A percentile compares a stretch with the other conserved stretches of the same genome.
phyloP scores from a whole-genome alignment of 2,113 vertebrate species.

The Alectura lathami region DNA sequence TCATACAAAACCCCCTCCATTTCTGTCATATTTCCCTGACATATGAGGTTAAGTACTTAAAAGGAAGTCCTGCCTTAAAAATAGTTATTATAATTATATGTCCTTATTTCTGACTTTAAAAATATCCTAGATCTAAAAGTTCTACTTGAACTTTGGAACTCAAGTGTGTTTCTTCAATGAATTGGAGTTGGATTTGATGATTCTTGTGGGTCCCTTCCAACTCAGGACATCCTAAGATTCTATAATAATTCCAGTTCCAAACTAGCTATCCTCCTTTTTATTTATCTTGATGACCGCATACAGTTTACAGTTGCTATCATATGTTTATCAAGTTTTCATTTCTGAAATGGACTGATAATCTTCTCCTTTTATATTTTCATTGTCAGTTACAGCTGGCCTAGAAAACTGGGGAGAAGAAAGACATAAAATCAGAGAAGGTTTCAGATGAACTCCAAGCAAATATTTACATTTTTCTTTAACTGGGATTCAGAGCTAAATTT shows the following conservation, averaged over 20 bases:
- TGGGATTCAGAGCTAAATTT: neutral
- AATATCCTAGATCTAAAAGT: conserved; percentile 40
- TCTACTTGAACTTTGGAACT: conserved; percentile 41
- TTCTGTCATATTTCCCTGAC: conserved; percentile 12
- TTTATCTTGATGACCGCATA: neutral
- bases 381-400: neutral
- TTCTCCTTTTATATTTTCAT: neutral
- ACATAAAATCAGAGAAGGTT: neutral
- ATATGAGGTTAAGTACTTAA: conserved; percentile 11
- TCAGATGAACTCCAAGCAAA: neutral
- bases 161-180: conserved; percentile 44
- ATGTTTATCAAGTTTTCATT: conserved; percentile 28
- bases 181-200: neutral
- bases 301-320: conserved; percentile 32
- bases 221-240: neutral
- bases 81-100: neutral
- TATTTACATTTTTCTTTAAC: neutral
- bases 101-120: conserved; percentile 34
- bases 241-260: conserved; percentile 44
- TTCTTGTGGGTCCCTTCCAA: neutral
- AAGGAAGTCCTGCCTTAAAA: neutral
- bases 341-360: neutral
- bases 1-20: neutral
- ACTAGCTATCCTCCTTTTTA: conserved; percentile 47
- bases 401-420: neutral